Base-by-base conservation (phyloP, 2,113 vertebrate species). In the Tychaedon coryphoeus region DNA sequence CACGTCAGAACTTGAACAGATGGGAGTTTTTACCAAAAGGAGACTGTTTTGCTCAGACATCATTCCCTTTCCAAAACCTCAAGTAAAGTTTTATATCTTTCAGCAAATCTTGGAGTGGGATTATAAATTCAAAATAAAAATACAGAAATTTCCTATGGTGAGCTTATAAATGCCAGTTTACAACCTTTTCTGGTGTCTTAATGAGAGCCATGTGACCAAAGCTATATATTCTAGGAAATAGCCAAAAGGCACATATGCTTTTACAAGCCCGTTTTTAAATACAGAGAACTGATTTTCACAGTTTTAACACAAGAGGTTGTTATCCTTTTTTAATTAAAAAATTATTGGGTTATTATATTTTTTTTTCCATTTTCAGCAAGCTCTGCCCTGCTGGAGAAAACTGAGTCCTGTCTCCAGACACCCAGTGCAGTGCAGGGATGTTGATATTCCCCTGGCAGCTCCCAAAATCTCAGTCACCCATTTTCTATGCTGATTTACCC, bases 81-180 rank as follows among this genome's bases (percentile, higher is more conserved):
- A 86, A 86, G 91, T 75, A 75, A 92, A 92, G 89, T 91, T 95
- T 87, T 84, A 50, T 94, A 90, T 97, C 90, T 96, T 97, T 90
- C 92, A 95, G 92, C 60, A 94, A 75, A 96, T 87, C 94, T 93
- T 91, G 94, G 91, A 75, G 16, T 0, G 1, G 87, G 83, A 92
- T 94, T 92, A 69, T 95, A 92, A 96, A 97, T 90, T 70, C 93
- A 91, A 91, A 94, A 94, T 94, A 93, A 93, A 95, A 96, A 87
- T 73, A 91, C 74, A 96, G 91, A 95, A 87, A 93, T 95, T 95
- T 96, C 95, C 94, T 72, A 78, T 33, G 50, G 47, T 18, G 77
- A 92, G 93, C 93, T 95, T 57, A 92, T 96, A 97, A 97, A 95
- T 89, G 91, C 77, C 47, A 36, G 61, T 97, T 97, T 95, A 95